Conservation (phyloP, 2,888 invertebrate genomes). For the Ceratothoa steindachneri region DNA sequence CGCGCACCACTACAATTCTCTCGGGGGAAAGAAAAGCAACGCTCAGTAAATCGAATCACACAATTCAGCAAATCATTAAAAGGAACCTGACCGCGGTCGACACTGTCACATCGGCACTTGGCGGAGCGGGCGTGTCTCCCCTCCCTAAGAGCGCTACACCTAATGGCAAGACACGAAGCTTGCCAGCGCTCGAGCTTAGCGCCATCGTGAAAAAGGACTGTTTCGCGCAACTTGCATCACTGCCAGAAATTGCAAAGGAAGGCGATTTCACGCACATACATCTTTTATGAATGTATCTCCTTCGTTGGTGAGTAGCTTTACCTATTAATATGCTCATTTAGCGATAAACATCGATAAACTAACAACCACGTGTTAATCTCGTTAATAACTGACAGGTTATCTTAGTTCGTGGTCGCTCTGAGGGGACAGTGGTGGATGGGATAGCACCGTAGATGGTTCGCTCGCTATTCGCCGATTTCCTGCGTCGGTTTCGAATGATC, state of each 20-base stretch:
- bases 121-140: constrained; percentile 25
- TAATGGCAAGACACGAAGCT: constrained; percentile 16
- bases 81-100: neutral
- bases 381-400: too few species aligned
- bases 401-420: too few species aligned
- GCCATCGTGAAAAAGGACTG: too few species aligned
- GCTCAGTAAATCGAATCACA: constrained; percentile 15
- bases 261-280: neutral
- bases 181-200: constrained; percentile 9
- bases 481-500: too few species aligned
- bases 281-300: too few species aligned
- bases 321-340: too few species aligned
- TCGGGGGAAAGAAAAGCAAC: constrained; percentile 23
- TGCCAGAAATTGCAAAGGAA: neutral
- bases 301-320: too few species aligned
- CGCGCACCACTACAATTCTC: constrained; percentile 1
- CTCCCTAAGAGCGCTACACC: constrained; percentile 29
- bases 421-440: too few species aligned
- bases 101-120: constrained; percentile 33
- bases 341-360: too few species aligned
- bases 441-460: too few species aligned
- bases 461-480: too few species aligned
- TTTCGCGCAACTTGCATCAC: constrained; percentile 5
- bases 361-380: too few species aligned
- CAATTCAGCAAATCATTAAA: neutral